Conservation (phyloP, 2,113 vertebrate species). For the Sinocyclocheilus rhinocerous region DNA sequence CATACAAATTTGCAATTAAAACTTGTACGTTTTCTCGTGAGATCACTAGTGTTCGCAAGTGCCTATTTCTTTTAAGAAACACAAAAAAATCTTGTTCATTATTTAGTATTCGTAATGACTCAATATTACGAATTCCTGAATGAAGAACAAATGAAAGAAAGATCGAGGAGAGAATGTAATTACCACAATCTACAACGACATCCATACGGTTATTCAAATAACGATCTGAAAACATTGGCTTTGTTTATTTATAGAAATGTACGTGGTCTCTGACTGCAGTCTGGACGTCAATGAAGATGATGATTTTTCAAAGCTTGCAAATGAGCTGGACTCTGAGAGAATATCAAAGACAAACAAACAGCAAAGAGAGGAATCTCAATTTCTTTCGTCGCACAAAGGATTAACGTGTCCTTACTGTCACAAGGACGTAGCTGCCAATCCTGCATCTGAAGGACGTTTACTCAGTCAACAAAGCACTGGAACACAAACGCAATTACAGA, state of each 20-base stretch:
- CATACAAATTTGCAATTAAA: too few species aligned
- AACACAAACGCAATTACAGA: conserved; percentile 38
- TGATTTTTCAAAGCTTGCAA: conserved; percentile 30
- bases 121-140: background rate
- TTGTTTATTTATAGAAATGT: background rate
- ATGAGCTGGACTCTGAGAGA: conserved; percentile 13
- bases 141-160: background rate
- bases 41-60: background rate
- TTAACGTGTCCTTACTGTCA: conserved; percentile 31
- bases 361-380: conserved; percentile 28
- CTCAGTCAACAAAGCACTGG: conserved; percentile 20
- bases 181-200: background rate
- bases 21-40: too few species aligned
- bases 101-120: background rate
- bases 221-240: background rate
- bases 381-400: conserved; percentile 28
- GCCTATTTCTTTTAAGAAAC: background rate
- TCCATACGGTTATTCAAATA: background rate
- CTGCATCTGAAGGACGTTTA: conserved; percentile 49
- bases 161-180: background rate
- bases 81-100: background rate
- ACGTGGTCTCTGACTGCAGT: background rate
- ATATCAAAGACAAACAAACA: conserved; percentile 30
- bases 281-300: conserved; percentile 1
- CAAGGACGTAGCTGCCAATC: conserved; percentile 52